These are phyloP conservation scores for Antechinus flavipes DNA, from an alignment of 2,113 vertebrate genomes.

Conservation along the genomic window DNA sequence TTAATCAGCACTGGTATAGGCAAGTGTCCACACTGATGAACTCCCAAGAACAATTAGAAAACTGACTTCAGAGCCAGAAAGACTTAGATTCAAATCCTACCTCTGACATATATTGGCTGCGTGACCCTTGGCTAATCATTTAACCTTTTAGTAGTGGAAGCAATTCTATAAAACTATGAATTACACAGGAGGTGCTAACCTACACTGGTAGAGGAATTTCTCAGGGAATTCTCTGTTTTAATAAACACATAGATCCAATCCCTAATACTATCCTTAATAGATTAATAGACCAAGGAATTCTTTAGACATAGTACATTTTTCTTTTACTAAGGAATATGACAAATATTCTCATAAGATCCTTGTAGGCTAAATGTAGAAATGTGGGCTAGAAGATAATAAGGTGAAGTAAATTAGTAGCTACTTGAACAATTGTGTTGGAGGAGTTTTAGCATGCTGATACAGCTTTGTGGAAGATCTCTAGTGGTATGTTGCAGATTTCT, in stretches of 20 bases:
- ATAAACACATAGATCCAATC: background rate
- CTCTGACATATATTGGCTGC: background rate
- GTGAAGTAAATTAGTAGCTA: background rate
- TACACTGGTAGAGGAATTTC: background rate
- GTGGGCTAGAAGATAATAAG: accelerated
- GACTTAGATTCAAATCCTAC: background rate
- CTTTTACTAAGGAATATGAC: background rate
- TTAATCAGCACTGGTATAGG: background rate
- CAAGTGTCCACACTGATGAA: background rate
- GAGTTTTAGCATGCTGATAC: background rate
- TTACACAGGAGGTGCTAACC: background rate
- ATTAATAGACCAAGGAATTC: background rate
- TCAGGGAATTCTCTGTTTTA: background rate
- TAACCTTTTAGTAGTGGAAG: background rate
- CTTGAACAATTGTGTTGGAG: background rate
- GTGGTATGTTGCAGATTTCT: background rate
- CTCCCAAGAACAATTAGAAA: background rate
- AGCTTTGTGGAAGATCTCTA: background rate
- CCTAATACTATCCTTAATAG: background rate
- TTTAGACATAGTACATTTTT: background rate
- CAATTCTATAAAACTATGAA: background rate
- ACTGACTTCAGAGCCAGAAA: background rate
- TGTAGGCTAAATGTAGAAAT: background rate
- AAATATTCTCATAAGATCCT: constrained; percentile 1
- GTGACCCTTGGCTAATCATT: background rate